Percentiles rank a stretch among this genome's conserved stretches.
phyloP scores from a whole-genome alignment of 2,888 invertebrate species.

The Torymus aiolomorphi region DNA sequence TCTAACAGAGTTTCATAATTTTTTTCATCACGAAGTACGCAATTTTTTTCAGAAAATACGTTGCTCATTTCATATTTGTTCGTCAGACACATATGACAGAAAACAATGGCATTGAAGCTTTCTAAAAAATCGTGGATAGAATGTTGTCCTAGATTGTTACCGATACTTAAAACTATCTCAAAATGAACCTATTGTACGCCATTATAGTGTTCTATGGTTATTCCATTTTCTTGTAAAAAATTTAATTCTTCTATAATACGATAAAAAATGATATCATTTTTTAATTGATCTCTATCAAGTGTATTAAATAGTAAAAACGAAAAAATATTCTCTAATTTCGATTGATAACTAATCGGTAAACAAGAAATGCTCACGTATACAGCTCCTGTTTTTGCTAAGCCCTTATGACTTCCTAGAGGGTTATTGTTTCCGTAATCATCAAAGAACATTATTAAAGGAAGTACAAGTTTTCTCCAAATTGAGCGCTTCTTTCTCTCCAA shows the following conservation, averaged over 20 bases:
- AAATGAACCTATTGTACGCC: conserved; percentile 39
- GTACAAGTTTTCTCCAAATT: no score
- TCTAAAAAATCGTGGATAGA: conserved; percentile 56
- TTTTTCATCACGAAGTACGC: conserved; percentile 40
- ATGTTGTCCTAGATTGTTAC: conserved; percentile 54
- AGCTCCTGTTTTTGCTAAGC: no score
- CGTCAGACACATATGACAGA: conserved; percentile 58
- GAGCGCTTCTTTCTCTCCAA: no score
- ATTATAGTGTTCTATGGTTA: conserved; percentile 27
- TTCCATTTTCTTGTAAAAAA: conserved; percentile 45
- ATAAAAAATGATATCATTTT: conserved; percentile 37
- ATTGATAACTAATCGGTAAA: no score
- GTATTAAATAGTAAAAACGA: no score
- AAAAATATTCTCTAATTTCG: no score
- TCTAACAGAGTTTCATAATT: conserved; percentile 54
- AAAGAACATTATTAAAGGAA: no score
- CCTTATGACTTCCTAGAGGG: background rate
- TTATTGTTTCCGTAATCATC: background rate
- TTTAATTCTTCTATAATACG: conserved; percentile 44
- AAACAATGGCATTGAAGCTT: conserved; percentile 53
- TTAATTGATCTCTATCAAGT: no score
- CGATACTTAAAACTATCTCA: conserved; percentile 43
- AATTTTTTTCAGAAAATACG: conserved; percentile 38
- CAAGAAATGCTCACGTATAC: background rate
- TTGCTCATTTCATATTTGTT: background rate